Base-by-base conservation (phyloP, 1,140 invertebrate species). In the Diachasma alloeum region DNA sequence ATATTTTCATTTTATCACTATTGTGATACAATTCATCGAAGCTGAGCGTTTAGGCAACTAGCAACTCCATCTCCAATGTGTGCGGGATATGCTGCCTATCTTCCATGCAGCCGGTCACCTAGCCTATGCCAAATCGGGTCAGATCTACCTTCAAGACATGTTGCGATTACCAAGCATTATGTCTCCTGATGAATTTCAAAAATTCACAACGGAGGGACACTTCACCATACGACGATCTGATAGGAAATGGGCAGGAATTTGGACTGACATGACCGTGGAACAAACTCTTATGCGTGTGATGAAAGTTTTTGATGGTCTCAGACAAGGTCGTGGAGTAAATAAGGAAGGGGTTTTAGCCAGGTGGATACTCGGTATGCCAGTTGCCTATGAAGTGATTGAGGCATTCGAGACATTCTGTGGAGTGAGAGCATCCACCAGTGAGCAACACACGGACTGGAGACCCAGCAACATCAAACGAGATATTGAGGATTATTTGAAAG, bases 101-200 rank as follows among this genome's bases (percentile, higher is more conserved):
- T n/a, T n/a, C n/a, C n/a, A n/a, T n/a, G n/a, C n/a, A n/a, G n/a
- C n/a, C n/a, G n/a, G n/a, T n/a, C n/a, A n/a, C n/a, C n/a, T n/a
- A n/a, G n/a, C n/a, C n/a, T n/a, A n/a, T n/a, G n/a, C n/a, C n/a
- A 91, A 91, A 82, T 89, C 85, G 70, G 81, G 80, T 48, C 84
- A 87, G 48, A 53, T 89, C 11, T 90, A 90, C 79, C 72, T 91
- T 11, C 85, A 89, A 83, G 81, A 89, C 81, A 90, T 89, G 87
- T 5, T 72, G 67, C 72, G 83, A 46, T 72, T 84, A n/a, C 69
- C 79, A 63, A 70, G 53, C 63, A 81, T 63, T 6, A 83, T 82
- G 19, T 67, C 80, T 83, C 70, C 67, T 46, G 72, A 79, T 17
- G 84, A 88, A 77, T 83, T 78, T 75, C 22, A 78, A 0, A 81